Base-by-base conservation (phyloP, 2,113 vertebrate genomes). In the Phalacrocorax aristotelis region DNA sequence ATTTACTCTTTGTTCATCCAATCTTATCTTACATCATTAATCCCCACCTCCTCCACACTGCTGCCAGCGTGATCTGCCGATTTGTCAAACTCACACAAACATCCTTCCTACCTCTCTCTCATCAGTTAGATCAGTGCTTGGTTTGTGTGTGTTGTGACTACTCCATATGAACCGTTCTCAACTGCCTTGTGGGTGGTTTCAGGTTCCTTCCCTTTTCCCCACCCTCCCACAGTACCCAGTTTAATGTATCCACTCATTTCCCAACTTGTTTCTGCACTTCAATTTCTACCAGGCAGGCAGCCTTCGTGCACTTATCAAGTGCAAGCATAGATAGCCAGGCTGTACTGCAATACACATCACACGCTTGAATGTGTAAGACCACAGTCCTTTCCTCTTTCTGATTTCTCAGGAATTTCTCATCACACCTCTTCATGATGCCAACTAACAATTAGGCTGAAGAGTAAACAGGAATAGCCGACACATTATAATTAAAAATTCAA, bases 301-400 rank as follows among this genome's bases (percentile, higher is more conserved):
- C 51, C 34, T 81, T 23, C 5, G 3, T 44, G 27, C 14, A 3
- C 57, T 62, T 34, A 71, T 42, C 1, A 0, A 70, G 49, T 0
- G 0, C 46, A 25, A 52, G 48, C 23, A 55, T 5, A 38, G 68
- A n/a, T 6, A 27, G 32, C 27, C 36, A 19, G 40, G 65, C 85
- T 25, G 30, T 11, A 38, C 38, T 38, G 38, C 38, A 38, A 38
- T 38, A 48, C 19, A 22, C 11, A 12, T 3, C 49, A 5, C 6
- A n/a, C 0, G 0, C 16, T 17, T 30, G 22, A 29, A 18, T 0
- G 30, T 10, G 9, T 4, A 18, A 88, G 66, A 34, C 36, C 54
- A 65, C n/a, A n/a, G 65, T 6, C 58, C 49, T 74, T 38, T 78
- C 70, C 52, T 40, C 82, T 82, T 61, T 77, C 87, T 19, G 48